Conservation (phyloP, 2,797 vertebrate genomes). For the Amblyopsis hoosieri region DNA sequence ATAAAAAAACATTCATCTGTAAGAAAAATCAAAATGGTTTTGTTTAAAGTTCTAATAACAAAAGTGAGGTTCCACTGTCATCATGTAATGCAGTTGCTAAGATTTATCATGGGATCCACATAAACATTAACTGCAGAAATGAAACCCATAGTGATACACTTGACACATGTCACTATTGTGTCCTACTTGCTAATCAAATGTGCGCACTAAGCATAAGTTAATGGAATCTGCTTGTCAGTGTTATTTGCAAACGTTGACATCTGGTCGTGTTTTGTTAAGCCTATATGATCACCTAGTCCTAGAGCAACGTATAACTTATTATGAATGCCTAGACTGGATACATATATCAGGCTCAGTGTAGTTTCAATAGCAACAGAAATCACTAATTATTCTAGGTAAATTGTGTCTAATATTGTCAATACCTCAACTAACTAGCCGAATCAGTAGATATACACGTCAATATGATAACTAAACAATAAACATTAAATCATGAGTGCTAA, state of each 20-base stretch:
- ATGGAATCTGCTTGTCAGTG: background rate
- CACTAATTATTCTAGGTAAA: too few species aligned
- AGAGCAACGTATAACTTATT: background rate
- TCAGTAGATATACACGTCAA: too few species aligned
- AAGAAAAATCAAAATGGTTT: conserved; percentile 57
- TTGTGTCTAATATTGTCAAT: too few species aligned
- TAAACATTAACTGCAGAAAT: too few species aligned
- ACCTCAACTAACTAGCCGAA: too few species aligned
- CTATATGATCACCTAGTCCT: background rate
- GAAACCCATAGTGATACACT: too few species aligned
- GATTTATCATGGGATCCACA: background rate
- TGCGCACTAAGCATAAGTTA: background rate
- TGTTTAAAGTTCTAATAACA: conserved; percentile 43
- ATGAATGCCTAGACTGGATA: background rate
- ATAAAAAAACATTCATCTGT: conserved; percentile 71
- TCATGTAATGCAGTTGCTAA: background rate
- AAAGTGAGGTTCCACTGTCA: conserved; percentile 19
- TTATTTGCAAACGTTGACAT: background rate
- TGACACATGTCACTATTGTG: too few species aligned
- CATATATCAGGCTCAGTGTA: too few species aligned
- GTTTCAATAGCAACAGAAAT: too few species aligned
- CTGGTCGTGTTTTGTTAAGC: background rate
- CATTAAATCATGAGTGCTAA: too few species aligned
- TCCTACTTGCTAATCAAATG: too few species aligned
- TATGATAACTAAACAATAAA: too few species aligned